Base-by-base conservation (phyloP, 2,888 invertebrate species). In the Falcaria lacertinaria region DNA sequence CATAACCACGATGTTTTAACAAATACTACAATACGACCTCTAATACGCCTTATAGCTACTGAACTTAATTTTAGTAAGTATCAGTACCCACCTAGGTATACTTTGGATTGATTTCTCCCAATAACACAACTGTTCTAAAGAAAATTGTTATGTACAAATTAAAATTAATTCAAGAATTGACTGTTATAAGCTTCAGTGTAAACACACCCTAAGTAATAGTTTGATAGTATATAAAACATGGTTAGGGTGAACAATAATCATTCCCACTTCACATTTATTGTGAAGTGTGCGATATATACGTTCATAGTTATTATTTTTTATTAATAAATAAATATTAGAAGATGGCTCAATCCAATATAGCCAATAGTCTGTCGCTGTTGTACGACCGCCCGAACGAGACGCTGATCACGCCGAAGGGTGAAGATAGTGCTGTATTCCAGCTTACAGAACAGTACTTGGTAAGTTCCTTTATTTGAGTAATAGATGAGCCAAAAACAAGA, bases 331-430 rank as follows among this genome's bases (percentile, higher is more conserved):
- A 43, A 47, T 44, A 49, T 41, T 50, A 40, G 19, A 74, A 59
- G 61, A 87, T 85, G 86, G 48, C 68, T 4, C 47, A 73, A 43
- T 6, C 0, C 1, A 19, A 5, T 5, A 47, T 72, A 2, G 28
- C 43, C 0, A 52, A 70, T n/a, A 71, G 69, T 52, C 59, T 91
- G 8, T 47, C 66, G 44, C 68, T 88, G 42, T 72, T 93, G 47
- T 92, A 91, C 60, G 92, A 93, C 62, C 89, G 93, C 22, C 92
- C 92, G 0, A 79, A 83, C 25, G 93, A 93, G 65, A 89, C 92
- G 0, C 69, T 92, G 43, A 91, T 92, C 50, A 88, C 91, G 15
- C 91, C 92, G 0, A 93, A 93, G 62, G 92, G 92, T 11, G 91
- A 92, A 0, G 60, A 88, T 0, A 90, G 90, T 47, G 80, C 90